Percentiles rank a stretch among this genome's conserved stretches.
Evolutionary conservation across 2,888 invertebrate species (phyloP).

Genomic region (Nomada ruficornis): DNA sequence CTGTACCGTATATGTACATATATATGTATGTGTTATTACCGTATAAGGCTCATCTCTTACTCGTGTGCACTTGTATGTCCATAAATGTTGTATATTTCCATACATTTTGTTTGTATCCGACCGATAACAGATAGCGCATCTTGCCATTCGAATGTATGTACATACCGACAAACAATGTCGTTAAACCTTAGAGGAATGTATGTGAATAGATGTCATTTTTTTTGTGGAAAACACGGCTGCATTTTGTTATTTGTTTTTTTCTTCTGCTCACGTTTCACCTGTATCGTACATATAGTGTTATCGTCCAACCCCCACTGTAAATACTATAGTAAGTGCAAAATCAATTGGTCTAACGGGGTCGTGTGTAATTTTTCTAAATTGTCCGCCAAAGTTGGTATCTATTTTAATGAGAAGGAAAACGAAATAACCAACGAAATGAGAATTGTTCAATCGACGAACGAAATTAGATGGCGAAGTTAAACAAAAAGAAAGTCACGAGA

Average conservation of each 20-base stretch:
- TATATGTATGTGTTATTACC: conserved; percentile 79
- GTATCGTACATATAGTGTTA: conserved; percentile 32
- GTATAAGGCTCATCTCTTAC: conserved; percentile 83
- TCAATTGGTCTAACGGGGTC: conserved; percentile 8
- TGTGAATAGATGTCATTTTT: conserved; percentile 78
- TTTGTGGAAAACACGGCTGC: conserved; percentile 77
- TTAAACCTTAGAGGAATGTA: conserved; percentile 69
- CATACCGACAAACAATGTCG: conserved; percentile 63
- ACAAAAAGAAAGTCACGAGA: background rate
- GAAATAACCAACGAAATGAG: background rate
- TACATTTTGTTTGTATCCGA: conserved; percentile 34
- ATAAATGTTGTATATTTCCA: conserved; percentile 70
- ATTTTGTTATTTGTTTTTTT: conserved; percentile 77
- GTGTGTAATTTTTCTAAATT: too few relatives aligned
- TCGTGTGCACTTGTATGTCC: conserved; percentile 83
- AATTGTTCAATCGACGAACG: too few relatives aligned
- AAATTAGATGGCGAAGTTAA: too few relatives aligned
- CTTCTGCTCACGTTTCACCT: conserved; percentile 63
- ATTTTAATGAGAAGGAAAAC: background rate
- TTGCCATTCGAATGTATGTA: conserved; percentile 60
- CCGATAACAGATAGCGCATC: conserved; percentile 51
- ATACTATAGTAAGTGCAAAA: conserved; percentile 12
- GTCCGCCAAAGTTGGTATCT: too few relatives aligned
- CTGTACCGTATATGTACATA: conserved; percentile 74
- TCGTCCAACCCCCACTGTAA: conserved; percentile 13